Evolutionary conservation across 2,797 vertebrate genomes (phyloP).

Genomic region (Lutjanus argentimaculatus): DNA sequence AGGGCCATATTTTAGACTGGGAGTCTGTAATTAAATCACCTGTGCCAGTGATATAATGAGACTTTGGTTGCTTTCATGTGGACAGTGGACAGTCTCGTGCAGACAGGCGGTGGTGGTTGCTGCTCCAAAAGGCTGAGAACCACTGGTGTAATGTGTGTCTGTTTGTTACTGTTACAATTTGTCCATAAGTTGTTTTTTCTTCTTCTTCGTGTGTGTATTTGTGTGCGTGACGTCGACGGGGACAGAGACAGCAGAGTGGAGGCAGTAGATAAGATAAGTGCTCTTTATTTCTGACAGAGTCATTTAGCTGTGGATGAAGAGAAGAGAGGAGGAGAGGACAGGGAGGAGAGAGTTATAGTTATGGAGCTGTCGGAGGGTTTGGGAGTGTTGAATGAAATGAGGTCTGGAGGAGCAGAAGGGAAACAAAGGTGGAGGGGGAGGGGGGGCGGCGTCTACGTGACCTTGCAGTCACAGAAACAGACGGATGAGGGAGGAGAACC

Average conservation of each 20-base stretch:
- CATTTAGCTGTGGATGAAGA: conserved; percentile 83
- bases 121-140: too few relatives aligned
- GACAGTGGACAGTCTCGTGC: too few relatives aligned
- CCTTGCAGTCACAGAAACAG: conserved; percentile 76
- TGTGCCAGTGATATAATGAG: too few relatives aligned
- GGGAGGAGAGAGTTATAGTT: conserved; percentile 83
- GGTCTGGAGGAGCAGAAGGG: conserved; percentile 65
- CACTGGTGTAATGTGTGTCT: background rate
- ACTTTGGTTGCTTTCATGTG: too few relatives aligned
- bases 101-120: too few relatives aligned
- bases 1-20: too few relatives aligned
- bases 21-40: too few relatives aligned
- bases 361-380: conserved; percentile 82
- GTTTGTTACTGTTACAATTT: conserved; percentile 25
- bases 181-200: background rate
- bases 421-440: conserved; percentile 73
- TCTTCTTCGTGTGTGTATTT: conserved; percentile 30
- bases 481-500: conserved; percentile 62
- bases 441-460: conserved; percentile 57
- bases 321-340: conserved; percentile 77
- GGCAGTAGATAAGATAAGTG: conserved; percentile 84
- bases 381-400: conserved; percentile 82
- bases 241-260: conserved; percentile 72
- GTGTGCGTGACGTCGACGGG: conserved; percentile 52
- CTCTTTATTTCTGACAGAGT: conserved; percentile 87